Percentiles rank a stretch among this genome's conserved stretches.
Evolutionary conservation across 1,140 invertebrate species (phyloP).

Genomic region (Colletes gigas): DNA sequence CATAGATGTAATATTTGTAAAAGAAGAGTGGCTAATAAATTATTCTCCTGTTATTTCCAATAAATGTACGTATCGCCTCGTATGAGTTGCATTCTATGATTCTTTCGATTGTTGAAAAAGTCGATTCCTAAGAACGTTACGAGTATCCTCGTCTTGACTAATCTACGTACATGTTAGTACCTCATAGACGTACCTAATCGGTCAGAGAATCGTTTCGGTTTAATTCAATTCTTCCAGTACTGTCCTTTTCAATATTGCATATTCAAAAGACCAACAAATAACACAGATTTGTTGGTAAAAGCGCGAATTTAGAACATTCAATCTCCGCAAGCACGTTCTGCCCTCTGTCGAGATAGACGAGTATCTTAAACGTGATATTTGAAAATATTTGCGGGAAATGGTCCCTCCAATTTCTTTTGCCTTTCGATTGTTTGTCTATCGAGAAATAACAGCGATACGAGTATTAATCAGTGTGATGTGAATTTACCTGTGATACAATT

Average conservation of each 20-base stretch:
- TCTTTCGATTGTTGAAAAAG: slow-evolving; percentile 14
- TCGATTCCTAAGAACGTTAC: slow-evolving; percentile 20
- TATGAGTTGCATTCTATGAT: slow-evolving; percentile 48
- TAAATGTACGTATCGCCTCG: slow-evolving; percentile 49
- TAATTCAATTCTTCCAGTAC: slow-evolving; percentile 20
- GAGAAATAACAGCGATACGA: background rate
- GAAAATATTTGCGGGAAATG: slow-evolving; percentile 31
- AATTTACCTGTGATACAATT: slow-evolving; percentile 25
- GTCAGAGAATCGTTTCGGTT: background rate
- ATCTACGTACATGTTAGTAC: background rate
- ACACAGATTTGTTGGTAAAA: slow-evolving; percentile 31
- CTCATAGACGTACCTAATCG: slow-evolving; percentile 10
- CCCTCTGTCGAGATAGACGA: slow-evolving; percentile 8
- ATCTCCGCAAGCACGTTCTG: slow-evolving; percentile 14
- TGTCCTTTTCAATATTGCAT: slow-evolving; percentile 21
- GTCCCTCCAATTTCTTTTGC: slow-evolving; percentile 4
- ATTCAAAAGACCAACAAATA: slow-evolving; percentile 29
- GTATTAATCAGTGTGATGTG: slow-evolving; percentile 22
- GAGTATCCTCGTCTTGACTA: slow-evolving; percentile 5
- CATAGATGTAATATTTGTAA: slow-evolving; percentile 49
- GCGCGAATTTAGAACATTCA: slow-evolving; percentile 29
- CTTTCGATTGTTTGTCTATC: background rate
- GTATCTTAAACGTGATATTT: background rate
- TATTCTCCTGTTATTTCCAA: slow-evolving; percentile 47
- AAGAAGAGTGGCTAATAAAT: slow-evolving; percentile 53